Percentiles rank a stretch among this genome's conserved stretches.
Conservation (phyloP, 2,888 invertebrate species). For the Caenorhabditis plicata region DNA sequence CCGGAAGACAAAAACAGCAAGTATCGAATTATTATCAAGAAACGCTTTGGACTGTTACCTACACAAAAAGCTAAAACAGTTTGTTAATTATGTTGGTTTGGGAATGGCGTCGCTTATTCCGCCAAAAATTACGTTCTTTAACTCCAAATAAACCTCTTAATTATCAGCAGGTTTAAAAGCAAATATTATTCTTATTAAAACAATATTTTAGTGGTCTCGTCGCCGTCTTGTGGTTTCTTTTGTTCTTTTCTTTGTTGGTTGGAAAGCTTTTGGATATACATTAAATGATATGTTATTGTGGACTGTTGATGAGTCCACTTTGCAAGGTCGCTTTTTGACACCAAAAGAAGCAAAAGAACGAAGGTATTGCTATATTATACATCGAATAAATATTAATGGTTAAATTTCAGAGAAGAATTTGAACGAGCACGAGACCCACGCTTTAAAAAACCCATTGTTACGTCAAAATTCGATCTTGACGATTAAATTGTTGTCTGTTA, state of each 20-base stretch:
- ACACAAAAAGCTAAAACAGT: slow-evolving; percentile 76
- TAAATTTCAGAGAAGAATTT: slow-evolving; percentile 36
- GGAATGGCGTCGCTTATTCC: slow-evolving; percentile 51
- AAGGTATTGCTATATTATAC: slow-evolving; percentile 30
- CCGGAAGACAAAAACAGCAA: slow-evolving; percentile 91
- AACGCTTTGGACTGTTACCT: slow-evolving; percentile 81
- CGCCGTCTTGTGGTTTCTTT: slow-evolving; percentile 53
- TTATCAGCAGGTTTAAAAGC: slow-evolving; percentile 37
- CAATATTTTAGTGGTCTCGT: slow-evolving; percentile 46
- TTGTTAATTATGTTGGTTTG: slow-evolving; percentile 53
- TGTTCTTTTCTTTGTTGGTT: slow-evolving; percentile 55
- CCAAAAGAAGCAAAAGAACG: slow-evolving; percentile 46
- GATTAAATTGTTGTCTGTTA: slow-evolving; percentile 28
- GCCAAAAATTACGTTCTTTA: slow-evolving; percentile 48
- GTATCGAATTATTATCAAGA: slow-evolving; percentile 84
- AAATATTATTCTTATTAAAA: background rate
- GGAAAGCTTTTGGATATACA: slow-evolving; percentile 55
- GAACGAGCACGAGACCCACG: slow-evolving; percentile 36
- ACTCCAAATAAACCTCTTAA: slow-evolving; percentile 43
- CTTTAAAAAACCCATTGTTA: slow-evolving; percentile 11
- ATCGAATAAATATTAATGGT: background rate
- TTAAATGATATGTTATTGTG: slow-evolving; percentile 54
- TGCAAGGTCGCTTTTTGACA: slow-evolving; percentile 42
- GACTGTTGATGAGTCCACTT: slow-evolving; percentile 45
- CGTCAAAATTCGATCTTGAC: slow-evolving; percentile 44